Evolutionary conservation across 1,140 invertebrate species (phyloP).

Genomic region (Lamellibrachia luymesi): DNA sequence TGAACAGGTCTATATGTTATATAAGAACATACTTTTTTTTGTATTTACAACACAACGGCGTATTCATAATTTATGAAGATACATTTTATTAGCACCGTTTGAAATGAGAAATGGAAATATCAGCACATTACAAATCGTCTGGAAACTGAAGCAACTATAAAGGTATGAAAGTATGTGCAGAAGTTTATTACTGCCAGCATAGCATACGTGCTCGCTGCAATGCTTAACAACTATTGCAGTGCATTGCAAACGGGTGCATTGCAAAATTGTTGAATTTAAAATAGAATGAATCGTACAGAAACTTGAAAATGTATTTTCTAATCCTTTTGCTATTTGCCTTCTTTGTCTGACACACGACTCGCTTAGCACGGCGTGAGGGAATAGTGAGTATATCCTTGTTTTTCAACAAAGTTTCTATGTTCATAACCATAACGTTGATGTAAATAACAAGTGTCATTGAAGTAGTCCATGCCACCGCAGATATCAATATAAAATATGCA

Average conservation of each 20-base stretch:
- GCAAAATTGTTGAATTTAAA: not conserved
- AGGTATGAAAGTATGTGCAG: not conserved
- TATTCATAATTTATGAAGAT: not conserved
- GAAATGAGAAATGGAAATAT: not conserved
- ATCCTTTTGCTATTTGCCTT: not conserved
- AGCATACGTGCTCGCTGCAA: no score
- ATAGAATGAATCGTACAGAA: not conserved
- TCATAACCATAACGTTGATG: no score
- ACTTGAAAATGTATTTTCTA: not conserved
- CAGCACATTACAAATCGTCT: not conserved
- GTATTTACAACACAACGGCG: not conserved
- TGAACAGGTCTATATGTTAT: not conserved
- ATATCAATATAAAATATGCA: no score
- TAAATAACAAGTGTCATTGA: not conserved
- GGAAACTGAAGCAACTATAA: not conserved
- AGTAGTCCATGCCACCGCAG: not conserved
- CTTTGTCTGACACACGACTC: not conserved
- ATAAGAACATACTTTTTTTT: not conserved
- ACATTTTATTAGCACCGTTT: not conserved
- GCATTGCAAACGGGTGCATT: not conserved
- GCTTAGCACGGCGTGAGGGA: not conserved
- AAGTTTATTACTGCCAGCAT: not conserved
- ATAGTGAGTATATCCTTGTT: not conserved
- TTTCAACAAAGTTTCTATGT: no score
- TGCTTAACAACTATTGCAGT: no score